A percentile compares a stretch with the other conserved stretches of the same genome.
These are phyloP conservation scores for Euzophera pinguis DNA, from an alignment of 2,888 invertebrate genomes.

Conservation along the genomic window DNA sequence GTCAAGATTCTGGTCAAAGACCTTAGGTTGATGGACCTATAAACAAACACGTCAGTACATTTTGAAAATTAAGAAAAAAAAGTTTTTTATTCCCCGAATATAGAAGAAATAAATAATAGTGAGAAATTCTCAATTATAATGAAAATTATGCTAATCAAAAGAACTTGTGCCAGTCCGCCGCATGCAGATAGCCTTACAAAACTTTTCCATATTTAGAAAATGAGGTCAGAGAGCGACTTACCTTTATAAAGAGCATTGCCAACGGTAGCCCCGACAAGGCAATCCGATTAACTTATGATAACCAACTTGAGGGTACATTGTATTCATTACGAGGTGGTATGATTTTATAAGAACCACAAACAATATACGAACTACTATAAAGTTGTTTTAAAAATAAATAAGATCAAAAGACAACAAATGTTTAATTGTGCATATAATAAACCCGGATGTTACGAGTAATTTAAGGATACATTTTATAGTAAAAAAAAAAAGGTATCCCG, in stretches of 20 bases:
- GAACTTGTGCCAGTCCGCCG: slow-evolving; percentile 27
- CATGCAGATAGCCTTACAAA: slow-evolving; percentile 55
- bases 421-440: no score
- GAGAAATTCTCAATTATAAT: neutral
- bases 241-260: slow-evolving; percentile 44
- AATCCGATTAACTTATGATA: slow-evolving; percentile 42
- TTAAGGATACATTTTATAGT: neutral
- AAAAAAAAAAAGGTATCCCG: slow-evolving; percentile 28
- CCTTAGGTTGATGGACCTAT: no score
- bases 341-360: slow-evolving; percentile 2
- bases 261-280: slow-evolving; percentile 44
- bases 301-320: neutral
- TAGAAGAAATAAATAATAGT: neutral
- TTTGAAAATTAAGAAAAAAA: no score
- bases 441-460: neutral
- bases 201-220: slow-evolving; percentile 70
- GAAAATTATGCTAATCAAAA: slow-evolving; percentile 17
- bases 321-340: neutral
- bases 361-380: no score
- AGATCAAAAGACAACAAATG: no score
- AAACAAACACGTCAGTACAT: no score
- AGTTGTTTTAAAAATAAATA: no score
- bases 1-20: neutral
- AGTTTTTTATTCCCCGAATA: neutral
- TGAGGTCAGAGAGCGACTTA: slow-evolving; percentile 55